phyloP scores from a whole-genome alignment of 2,113 vertebrate species.

The Papio anubis region DNA sequence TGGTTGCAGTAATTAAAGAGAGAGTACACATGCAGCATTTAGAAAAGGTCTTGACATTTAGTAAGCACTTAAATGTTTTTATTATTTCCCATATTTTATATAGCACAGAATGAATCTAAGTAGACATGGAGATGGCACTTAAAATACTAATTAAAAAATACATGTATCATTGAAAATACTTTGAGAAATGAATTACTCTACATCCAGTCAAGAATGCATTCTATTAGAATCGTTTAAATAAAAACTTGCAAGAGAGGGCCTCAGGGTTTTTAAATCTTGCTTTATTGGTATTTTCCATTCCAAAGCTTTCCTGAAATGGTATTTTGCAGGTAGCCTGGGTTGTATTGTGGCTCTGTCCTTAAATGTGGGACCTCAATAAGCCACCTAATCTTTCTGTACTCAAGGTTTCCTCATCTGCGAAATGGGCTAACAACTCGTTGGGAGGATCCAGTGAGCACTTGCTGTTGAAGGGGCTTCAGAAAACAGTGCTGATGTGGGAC shows the following conservation, averaged over 20 bases:
- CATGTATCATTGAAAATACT: not conserved
- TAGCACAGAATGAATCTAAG: not conserved
- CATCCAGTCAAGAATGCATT: not conserved
- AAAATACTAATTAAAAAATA: not conserved
- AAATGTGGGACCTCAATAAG: not conserved
- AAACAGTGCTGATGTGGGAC: not conserved
- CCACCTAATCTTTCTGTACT: not conserved
- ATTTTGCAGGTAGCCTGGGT: not conserved
- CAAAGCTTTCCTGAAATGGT: not conserved
- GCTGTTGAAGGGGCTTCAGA: not conserved
- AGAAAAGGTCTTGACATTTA: slow-evolving; percentile 3
- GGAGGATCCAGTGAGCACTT: too few relatives aligned
- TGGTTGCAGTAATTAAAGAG: not conserved
- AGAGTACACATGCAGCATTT: not conserved
- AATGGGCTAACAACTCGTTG: not conserved
- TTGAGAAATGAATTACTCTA: not conserved
- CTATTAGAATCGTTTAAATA: not conserved
- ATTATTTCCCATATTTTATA: not conserved
- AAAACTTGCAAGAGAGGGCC: not conserved
- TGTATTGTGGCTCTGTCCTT: not conserved
- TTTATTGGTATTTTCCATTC: not conserved
- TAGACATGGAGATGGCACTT: not conserved
- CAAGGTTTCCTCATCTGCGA: not conserved
- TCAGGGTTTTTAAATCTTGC: not conserved
- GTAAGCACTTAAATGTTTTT: not conserved